Evolutionary conservation across 2,113 vertebrate genomes (phyloP).

Genomic region (Tetraodon nigroviridis): DNA sequence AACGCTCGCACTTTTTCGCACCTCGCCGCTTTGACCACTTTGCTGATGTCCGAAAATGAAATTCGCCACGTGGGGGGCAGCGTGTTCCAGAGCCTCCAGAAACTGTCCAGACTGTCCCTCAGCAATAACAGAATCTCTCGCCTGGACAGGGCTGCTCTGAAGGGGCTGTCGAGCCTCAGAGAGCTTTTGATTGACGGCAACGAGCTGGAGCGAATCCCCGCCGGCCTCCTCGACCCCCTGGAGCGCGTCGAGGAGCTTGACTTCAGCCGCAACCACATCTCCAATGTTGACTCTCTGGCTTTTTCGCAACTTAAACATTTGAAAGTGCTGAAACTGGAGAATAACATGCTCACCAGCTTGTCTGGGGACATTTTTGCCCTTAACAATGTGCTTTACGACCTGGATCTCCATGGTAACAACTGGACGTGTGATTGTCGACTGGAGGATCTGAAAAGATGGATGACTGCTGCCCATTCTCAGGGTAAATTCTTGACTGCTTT

Average conservation of each 20-base stretch:
- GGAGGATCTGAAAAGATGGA: conserved; percentile 82
- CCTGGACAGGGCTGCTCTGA: conserved; percentile 77
- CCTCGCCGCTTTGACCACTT: conserved; percentile 78
- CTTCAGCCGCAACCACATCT: conserved; percentile 83
- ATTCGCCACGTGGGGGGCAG: conserved; percentile 78
- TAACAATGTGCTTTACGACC: conserved; percentile 78
- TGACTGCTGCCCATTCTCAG: conserved; percentile 80
- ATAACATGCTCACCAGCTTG: conserved; percentile 82
- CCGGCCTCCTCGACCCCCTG: conserved; percentile 81
- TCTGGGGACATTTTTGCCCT: conserved; percentile 80
- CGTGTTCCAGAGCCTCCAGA: conserved; percentile 83
- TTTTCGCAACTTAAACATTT: conserved; percentile 76
- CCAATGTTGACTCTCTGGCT: conserved; percentile 69
- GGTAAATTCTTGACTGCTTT: conserved; percentile 85
- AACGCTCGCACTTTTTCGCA: conserved; percentile 78
- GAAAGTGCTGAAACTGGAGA: conserved; percentile 83
- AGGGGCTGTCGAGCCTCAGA: conserved; percentile 78
- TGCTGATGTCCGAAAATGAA: conserved; percentile 85
- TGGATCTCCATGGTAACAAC: conserved; percentile 88
- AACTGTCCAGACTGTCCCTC: conserved; percentile 82
- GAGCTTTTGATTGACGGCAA: conserved; percentile 87
- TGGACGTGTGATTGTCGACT: conserved; percentile 93
- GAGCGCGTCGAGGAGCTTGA: conserved; percentile 83
- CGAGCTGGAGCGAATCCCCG: conserved; percentile 78
- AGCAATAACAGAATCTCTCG: conserved; percentile 81